phyloP scores from a whole-genome alignment of 2,888 invertebrate genomes.

The Creontiades dilutus region DNA sequence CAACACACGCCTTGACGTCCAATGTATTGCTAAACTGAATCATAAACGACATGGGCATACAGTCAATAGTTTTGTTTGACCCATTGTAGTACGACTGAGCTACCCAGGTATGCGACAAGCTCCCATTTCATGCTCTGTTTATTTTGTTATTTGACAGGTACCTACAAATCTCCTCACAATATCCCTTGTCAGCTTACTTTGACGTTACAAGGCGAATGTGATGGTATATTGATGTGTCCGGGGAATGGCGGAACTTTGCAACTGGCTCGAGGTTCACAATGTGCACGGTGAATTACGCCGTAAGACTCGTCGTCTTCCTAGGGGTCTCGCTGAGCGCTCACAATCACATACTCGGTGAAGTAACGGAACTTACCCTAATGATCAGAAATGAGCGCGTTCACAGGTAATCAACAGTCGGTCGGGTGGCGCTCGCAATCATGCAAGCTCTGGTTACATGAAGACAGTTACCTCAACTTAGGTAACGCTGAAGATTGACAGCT shows the following conservation, averaged over 20 bases:
- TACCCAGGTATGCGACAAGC: background rate
- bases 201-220: background rate
- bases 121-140: background rate
- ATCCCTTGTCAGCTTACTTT: background rate
- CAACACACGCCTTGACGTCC: too few relatives aligned
- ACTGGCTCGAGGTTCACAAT: background rate
- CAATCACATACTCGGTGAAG: background rate
- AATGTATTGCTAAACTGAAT: too few relatives aligned
- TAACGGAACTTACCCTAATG: background rate
- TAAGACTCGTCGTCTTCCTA: background rate
- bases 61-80: too few relatives aligned
- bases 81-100: background rate
- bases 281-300: background rate
- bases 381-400: constrained; percentile 9
- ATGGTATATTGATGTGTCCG: background rate
- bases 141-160: constrained; percentile 4
- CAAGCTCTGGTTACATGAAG: background rate
- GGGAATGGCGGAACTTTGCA: background rate
- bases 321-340: background rate
- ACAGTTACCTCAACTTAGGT: constrained; percentile 8
- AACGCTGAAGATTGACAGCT: too few relatives aligned
- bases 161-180: background rate
- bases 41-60: too few relatives aligned
- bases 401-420: constrained; percentile 4
- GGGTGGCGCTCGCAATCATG: background rate